Evolutionary conservation across 2,888 invertebrate species (phyloP).

Genomic region (Brachylomia viminalis): DNA sequence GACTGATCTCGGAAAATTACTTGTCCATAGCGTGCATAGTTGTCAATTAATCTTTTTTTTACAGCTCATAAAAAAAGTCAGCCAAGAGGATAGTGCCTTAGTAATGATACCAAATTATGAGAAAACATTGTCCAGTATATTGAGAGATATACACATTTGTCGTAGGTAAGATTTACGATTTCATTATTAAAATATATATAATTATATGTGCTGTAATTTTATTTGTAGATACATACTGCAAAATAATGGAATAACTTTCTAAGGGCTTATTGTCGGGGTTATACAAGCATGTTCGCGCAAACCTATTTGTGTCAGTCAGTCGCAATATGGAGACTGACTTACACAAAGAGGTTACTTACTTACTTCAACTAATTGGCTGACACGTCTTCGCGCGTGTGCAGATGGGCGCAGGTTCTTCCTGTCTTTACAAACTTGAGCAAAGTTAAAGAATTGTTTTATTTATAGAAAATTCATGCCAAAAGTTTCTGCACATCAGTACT

Average conservation of each 20-base stretch:
- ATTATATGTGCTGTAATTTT: neutral
- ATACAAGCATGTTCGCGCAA: neutral
- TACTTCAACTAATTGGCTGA: neutral
- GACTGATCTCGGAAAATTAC: neutral
- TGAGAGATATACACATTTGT: constrained; percentile 95
- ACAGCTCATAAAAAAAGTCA: constrained; percentile 95
- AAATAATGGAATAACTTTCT: neutral
- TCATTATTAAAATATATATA: neutral
- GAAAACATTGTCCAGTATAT: constrained; percentile 95
- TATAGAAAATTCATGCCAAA: constrained; percentile 97
- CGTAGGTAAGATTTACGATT: constrained; percentile 91
- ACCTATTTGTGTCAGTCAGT: neutral
- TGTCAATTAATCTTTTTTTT: constrained; percentile 67
- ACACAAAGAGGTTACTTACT: neutral
- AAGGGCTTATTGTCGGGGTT: neutral
- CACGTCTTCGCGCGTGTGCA: neutral
- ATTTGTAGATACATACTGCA: neutral
- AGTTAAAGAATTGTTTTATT: constrained; percentile 43
- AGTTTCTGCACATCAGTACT: constrained; percentile 96
- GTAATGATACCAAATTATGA: constrained; percentile 95
- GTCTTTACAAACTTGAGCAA: neutral
- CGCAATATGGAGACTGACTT: neutral
- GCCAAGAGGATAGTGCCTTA: constrained; percentile 93
- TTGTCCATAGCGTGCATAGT: neutral
- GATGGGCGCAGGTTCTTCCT: neutral